These are phyloP conservation scores for Cyclina sinensis DNA, from an alignment of 1,140 invertebrate species.

Conservation along the genomic window DNA sequence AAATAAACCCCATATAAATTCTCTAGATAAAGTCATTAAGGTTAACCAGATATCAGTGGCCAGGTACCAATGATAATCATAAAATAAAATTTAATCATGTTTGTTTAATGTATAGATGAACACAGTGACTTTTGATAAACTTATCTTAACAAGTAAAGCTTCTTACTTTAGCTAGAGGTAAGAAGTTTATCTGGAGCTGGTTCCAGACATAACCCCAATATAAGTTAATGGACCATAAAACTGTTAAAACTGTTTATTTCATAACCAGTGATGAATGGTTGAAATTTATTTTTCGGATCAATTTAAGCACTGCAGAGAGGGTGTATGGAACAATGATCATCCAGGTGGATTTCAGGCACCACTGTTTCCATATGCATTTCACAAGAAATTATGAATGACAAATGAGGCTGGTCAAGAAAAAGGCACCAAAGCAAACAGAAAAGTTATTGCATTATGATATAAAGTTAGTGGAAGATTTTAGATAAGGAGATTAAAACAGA, in stretches of 20 bases:
- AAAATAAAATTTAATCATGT: no score
- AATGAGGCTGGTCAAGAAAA: neutral
- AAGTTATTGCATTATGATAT: neutral
- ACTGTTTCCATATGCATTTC: neutral
- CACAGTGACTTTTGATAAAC: no score
- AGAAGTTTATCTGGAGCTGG: no score
- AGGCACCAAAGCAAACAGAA: no score
- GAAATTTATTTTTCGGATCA: neutral
- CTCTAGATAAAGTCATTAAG: no score
- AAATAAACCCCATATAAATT: no score
- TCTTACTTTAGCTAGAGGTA: no score
- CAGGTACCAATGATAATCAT: no score
- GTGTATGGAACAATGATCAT: neutral
- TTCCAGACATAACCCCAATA: neutral
- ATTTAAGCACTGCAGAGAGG: neutral
- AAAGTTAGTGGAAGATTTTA: neutral
- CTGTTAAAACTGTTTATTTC: constrained; percentile 6
- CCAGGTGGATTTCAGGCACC: neutral
- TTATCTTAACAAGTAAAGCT: no score
- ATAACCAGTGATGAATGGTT: constrained; percentile 1
- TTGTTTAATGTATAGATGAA: no score
- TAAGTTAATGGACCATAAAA: constrained; percentile 16
- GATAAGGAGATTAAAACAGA: neutral
- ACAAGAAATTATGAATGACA: neutral
- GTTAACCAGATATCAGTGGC: no score